Evolutionary conservation across 2,888 invertebrate genomes (phyloP).

Genomic region (Netelia virgata): DNA sequence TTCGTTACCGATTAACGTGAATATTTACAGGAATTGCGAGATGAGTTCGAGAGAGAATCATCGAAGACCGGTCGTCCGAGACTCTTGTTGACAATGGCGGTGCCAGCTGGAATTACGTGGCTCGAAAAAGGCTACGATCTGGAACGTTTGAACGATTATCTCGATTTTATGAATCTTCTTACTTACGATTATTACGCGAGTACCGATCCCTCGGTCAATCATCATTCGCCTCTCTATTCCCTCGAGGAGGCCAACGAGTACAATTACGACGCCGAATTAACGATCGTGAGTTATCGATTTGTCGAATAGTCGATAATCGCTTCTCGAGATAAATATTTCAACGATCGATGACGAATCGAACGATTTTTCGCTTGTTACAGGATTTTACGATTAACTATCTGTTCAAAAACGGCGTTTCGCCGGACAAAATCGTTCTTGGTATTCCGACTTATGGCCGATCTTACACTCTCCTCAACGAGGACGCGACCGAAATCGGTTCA

Average conservation of each 20-base stretch:
- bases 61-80: conserved; percentile 92
- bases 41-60: conserved; percentile 95
- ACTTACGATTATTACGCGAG: conserved; percentile 97
- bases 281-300: conserved; percentile 90
- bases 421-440: conserved; percentile 93
- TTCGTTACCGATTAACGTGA: too few relatives aligned
- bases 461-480: conserved; percentile 94
- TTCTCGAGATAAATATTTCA: background rate
- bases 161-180: conserved; percentile 96
- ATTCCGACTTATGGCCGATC: conserved; percentile 96
- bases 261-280: conserved; percentile 94
- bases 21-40: conserved; percentile 90
- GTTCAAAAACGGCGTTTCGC: conserved; percentile 91
- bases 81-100: conserved; percentile 95
- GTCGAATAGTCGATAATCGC: conserved; percentile 8
- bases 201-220: conserved; percentile 95
- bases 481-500: conserved; percentile 93
- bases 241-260: conserved; percentile 94
- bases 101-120: conserved; percentile 97
- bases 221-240: conserved; percentile 94
- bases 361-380: conserved; percentile 83
- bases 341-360: background rate
- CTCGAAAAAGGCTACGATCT: conserved; percentile 97
- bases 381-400: conserved; percentile 95
- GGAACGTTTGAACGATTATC: conserved; percentile 93